Evolutionary conservation across 2,888 invertebrate species (phyloP).

Genomic region (Cheilosia grossa): DNA sequence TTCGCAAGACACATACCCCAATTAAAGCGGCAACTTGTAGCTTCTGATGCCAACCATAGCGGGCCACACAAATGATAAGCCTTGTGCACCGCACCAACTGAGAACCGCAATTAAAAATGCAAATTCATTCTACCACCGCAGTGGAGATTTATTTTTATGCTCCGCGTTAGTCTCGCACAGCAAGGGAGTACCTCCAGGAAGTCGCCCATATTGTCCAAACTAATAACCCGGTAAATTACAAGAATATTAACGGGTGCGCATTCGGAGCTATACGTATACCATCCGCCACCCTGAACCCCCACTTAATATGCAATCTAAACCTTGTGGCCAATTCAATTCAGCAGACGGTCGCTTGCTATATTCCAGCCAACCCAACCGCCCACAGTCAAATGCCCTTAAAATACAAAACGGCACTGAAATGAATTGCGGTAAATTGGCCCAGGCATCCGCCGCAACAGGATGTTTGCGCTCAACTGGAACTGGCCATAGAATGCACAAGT

Average conservation of each 20-base stretch:
- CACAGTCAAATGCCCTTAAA: slow-evolving; percentile 66
- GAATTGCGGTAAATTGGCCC: slow-evolving; percentile 72
- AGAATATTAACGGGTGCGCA: slow-evolving; percentile 41
- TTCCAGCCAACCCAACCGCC: not conserved
- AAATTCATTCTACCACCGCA: slow-evolving; percentile 43
- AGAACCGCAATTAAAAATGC: slow-evolving; percentile 59
- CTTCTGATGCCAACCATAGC: not conserved
- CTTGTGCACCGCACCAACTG: not conserved
- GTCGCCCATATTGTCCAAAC: slow-evolving; percentile 69
- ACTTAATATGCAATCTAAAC: slow-evolving; percentile 58
- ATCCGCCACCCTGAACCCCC: not conserved
- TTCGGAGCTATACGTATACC: slow-evolving; percentile 23
- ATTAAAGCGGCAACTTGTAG: slow-evolving; percentile 6
- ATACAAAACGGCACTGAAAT: slow-evolving; percentile 65
- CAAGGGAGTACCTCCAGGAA: slow-evolving; percentile 30
- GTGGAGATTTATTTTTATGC: slow-evolving; percentile 51
- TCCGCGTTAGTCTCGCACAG: slow-evolving; percentile 18
- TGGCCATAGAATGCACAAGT: slow-evolving; percentile 50
- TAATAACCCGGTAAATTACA: slow-evolving; percentile 74
- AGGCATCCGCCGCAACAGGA: slow-evolving; percentile 74
- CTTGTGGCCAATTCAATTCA: slow-evolving; percentile 34
- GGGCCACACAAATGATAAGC: slow-evolving; percentile 1
- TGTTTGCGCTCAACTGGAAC: slow-evolving; percentile 69
- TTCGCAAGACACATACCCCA: not conserved
- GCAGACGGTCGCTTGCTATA: slow-evolving; percentile 2